Evolutionary conservation across 2,888 invertebrate species (phyloP), one percentile per base, ranked within the genome.

Genomic region (Sipha maydis): DNA sequence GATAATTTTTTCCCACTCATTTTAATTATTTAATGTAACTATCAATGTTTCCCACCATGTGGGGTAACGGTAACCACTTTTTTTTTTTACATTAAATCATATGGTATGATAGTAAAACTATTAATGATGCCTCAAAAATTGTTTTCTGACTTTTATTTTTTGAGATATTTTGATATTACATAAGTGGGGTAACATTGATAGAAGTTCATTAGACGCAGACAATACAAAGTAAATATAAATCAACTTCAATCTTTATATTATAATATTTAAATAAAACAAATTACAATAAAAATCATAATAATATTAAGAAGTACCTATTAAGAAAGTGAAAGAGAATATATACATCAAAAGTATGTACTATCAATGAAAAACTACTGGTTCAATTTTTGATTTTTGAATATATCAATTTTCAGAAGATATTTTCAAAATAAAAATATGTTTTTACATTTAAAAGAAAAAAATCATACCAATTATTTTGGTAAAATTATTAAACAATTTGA

Each of bases 131-230:
- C 71, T 7, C 11, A 31, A 71, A 71, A n/a, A 8, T 1, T 1
- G 1, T 28, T 71, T 71, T 71, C 11, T 71, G 28, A 71, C 28
- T 61, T 61, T 71, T 71, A 71, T 8, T 71, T 71, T 71, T 71
- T 71, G 28, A 71, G 71, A 28, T 71, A 71, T 28, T 71, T 71
- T 28, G 17, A n/a, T 71, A 14, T 71, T 71, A 71, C 28, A 28
- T n/a, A 71, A 71, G 71, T 71, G 71, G 28, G 28, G 71, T 71
- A 71, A 71, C 71, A 71, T 71, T 71, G 71, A 71, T 71, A 71
- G 7, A 71, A 17, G 69, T n/a, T 69, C n/a, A 69, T 69, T 28
- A 69, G n/a, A n/a, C n/a, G n/a, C n/a, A 28, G 28, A 69, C 11
- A 69, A 69, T 69, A 69, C n/a, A 28, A 69, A 69, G n/a, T 71